These are phyloP conservation scores for Euwallacea similis DNA, from an alignment of 1,140 invertebrate genomes.

Conservation along the genomic window DNA sequence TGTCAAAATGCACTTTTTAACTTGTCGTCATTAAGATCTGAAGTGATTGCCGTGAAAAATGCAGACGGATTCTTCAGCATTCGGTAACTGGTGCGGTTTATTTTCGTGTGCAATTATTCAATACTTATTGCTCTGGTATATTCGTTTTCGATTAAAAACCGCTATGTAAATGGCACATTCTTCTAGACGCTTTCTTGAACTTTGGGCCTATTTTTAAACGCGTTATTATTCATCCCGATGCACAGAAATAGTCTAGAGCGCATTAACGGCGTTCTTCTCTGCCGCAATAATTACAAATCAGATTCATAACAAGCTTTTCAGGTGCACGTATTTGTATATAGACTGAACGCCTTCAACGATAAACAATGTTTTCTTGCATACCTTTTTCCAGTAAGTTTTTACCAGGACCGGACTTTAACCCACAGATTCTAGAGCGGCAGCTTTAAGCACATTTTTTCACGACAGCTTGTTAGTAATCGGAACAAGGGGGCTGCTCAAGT, in stretches of 20 bases:
- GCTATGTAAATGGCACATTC: constrained; percentile 33
- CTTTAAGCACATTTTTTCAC: neutral
- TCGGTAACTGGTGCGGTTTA: constrained; percentile 6
- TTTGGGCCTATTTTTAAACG: constrained; percentile 34
- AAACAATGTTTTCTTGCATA: too few relatives aligned
- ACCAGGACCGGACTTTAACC: too few relatives aligned
- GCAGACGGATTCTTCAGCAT: constrained; percentile 38
- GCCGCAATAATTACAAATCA: constrained; percentile 35
- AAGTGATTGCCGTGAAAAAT: constrained; percentile 36
- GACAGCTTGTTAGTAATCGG: neutral
- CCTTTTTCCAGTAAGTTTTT: too few relatives aligned
- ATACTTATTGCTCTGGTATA: constrained; percentile 34
- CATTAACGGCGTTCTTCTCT: constrained; percentile 34
- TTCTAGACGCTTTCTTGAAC: constrained; percentile 33
- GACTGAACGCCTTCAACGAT: too few relatives aligned
- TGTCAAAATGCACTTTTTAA: constrained; percentile 39
- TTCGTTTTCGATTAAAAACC: constrained; percentile 37
- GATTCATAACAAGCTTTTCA: constrained; percentile 21
- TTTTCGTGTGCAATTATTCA: constrained; percentile 35
- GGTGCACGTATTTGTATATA: neutral
- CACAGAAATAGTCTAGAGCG: constrained; percentile 31
- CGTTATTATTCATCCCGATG: constrained; percentile 38
- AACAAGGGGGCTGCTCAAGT: neutral
- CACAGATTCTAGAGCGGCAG: neutral
- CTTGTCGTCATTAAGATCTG: constrained; percentile 38